A percentile compares a stretch with the other conserved stretches of the same genome.
These are phyloP conservation scores for Furcula furcula DNA, from an alignment of 2,888 invertebrate genomes.

Conservation along the genomic window DNA sequence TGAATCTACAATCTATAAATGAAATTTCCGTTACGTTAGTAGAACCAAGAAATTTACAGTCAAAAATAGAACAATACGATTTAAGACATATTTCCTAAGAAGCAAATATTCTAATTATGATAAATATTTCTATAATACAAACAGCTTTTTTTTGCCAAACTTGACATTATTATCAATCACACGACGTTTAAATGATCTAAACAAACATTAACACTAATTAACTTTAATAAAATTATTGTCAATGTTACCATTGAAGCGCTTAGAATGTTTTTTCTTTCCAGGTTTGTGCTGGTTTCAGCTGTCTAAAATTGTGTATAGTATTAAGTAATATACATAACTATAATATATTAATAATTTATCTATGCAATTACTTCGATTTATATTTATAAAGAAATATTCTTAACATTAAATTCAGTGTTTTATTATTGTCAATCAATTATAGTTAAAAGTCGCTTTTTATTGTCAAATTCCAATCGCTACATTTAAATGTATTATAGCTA, in stretches of 20 bases:
- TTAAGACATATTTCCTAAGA: no score
- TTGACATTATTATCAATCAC: constrained; percentile 46
- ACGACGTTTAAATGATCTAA: constrained; percentile 14
- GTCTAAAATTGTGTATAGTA: background rate
- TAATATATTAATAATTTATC: background rate
- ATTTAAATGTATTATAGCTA: no score
- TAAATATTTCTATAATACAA: no score
- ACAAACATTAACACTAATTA: background rate
- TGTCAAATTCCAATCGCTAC: background rate
- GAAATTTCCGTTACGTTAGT: no score
- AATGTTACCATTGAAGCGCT: constrained; percentile 35
- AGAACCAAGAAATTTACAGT: no score
- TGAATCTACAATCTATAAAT: no score
- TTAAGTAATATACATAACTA: background rate
- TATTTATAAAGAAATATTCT: background rate
- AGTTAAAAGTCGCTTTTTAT: background rate
- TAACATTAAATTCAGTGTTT: no score
- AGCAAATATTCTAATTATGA: no score
- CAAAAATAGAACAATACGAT: no score
- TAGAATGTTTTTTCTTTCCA: constrained; percentile 1
- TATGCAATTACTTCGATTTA: background rate
- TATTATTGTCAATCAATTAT: no score
- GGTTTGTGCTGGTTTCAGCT: background rate
- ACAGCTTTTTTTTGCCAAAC: background rate
- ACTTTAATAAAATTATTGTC: constrained; percentile 43